Evolutionary conservation across 2,888 invertebrate species (phyloP), one percentile per base, ranked within the genome.

Genomic region (Cryptophagus acutangulus): DNA sequence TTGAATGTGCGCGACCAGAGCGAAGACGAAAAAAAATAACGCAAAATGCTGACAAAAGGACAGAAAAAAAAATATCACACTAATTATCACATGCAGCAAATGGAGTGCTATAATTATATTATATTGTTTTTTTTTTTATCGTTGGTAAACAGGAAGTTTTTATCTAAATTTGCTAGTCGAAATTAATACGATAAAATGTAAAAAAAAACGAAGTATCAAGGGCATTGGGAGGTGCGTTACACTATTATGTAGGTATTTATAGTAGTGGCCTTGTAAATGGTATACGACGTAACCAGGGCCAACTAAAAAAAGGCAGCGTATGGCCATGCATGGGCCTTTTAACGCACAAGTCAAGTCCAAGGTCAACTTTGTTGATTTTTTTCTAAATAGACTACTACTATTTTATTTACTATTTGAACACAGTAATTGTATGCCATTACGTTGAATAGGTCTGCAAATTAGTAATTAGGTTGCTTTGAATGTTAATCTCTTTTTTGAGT

Each of bases 81-180:
- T n/a, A n/a, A n/a, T n/a, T n/a, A n/a, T n/a, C n/a, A n/a, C n/a
- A n/a, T n/a, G n/a, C n/a, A n/a, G n/a, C n/a, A n/a, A n/a, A n/a
- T n/a, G n/a, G n/a, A n/a, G n/a, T n/a, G n/a, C n/a, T n/a, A n/a
- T n/a, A n/a, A n/a, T n/a, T n/a, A n/a, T n/a, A n/a, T n/a, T n/a
- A n/a, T n/a, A n/a, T n/a, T n/a, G n/a, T n/a, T n/a, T n/a, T n/a
- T n/a, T n/a, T n/a, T n/a, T n/a, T n/a, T n/a, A n/a, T n/a, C n/a
- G n/a, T n/a, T n/a, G n/a, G 31, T 31, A 31, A 31, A 31, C 31
- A 31, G 31, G 31, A 31, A 31, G 15, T 15, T 15, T n/a, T 15
- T 31, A 31, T 31, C 14, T n/a, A 31, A 31, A 20, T 20, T 20
- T 20, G 24, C n/a, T 20, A 20, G 24, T 20, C n/a, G 6, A 20